Evolutionary conservation across 2,888 invertebrate genomes (phyloP).

Genomic region (Aphodius granarius): DNA sequence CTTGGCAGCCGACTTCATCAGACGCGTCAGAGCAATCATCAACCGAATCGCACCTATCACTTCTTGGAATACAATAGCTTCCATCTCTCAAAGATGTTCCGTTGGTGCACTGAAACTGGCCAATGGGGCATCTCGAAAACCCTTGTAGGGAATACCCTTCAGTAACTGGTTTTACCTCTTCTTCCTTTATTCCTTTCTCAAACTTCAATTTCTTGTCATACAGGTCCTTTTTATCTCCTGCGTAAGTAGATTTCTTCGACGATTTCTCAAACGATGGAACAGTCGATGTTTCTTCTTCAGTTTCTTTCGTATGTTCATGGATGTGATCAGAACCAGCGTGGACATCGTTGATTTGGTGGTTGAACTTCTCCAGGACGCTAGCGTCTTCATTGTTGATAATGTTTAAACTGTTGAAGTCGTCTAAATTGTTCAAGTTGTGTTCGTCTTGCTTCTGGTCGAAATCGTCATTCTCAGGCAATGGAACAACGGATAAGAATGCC

Average conservation of each 20-base stretch:
- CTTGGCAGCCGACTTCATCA: slow-evolving; percentile 61
- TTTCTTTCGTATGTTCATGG: slow-evolving; percentile 23
- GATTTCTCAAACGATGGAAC: slow-evolving; percentile 27
- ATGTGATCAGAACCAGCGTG: slow-evolving; percentile 19
- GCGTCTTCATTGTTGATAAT: slow-evolving; percentile 43
- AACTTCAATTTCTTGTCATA: slow-evolving; percentile 49
- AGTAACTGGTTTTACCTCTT: slow-evolving; percentile 46
- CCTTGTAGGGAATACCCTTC: slow-evolving; percentile 45
- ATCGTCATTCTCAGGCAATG: slow-evolving; percentile 28
- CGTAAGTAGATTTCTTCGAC: slow-evolving; percentile 32
- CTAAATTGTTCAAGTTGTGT: slow-evolving; percentile 31
- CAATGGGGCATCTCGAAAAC: slow-evolving; percentile 59
- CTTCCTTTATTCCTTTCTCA: slow-evolving; percentile 45
- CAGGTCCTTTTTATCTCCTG: slow-evolving; percentile 28
- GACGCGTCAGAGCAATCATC: slow-evolving; percentile 65
- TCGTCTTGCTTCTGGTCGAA: slow-evolving; percentile 31
- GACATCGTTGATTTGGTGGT: slow-evolving; percentile 26
- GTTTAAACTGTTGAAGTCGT: slow-evolving; percentile 37
- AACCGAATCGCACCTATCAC: slow-evolving; percentile 60
- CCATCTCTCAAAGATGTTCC: slow-evolving; percentile 61
- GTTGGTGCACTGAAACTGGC: slow-evolving; percentile 62
- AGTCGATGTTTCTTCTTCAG: slow-evolving; percentile 25
- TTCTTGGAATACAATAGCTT: slow-evolving; percentile 58
- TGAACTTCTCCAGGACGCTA: slow-evolving; percentile 42
- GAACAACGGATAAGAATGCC: slow-evolving; percentile 35